Percentiles rank a stretch among this genome's conserved stretches.
Conservation (phyloP, 2,888 invertebrate species). For the Drepana falcataria region DNA sequence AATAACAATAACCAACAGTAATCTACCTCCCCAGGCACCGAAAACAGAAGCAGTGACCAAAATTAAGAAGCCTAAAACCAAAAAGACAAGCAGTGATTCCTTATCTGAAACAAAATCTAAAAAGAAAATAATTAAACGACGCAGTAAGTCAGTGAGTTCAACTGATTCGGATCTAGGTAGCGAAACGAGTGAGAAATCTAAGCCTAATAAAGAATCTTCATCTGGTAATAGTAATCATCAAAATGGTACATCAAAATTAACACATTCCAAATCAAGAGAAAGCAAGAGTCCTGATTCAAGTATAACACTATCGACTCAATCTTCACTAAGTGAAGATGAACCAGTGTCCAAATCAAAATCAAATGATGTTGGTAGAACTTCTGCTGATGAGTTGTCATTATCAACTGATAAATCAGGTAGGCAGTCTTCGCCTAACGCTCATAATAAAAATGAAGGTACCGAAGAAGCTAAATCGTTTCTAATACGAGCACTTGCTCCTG, state of each 20-base stretch:
- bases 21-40: slow-evolving; percentile 72
- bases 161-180: slow-evolving; percentile 60
- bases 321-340: slow-evolving; percentile 72
- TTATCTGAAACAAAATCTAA: slow-evolving; percentile 55
- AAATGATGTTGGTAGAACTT: slow-evolving; percentile 72
- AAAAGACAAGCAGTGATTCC: slow-evolving; percentile 62
- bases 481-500: slow-evolving; percentile 85
- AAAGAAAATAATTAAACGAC: slow-evolving; percentile 61
- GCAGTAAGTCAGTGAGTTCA: slow-evolving; percentile 67
- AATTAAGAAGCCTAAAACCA: slow-evolving; percentile 56
- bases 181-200: slow-evolving; percentile 48
- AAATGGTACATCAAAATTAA: slow-evolving; percentile 48
- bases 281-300: slow-evolving; percentile 70
- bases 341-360: slow-evolving; percentile 51
- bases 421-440: slow-evolving; percentile 71
- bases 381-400: slow-evolving; percentile 77
- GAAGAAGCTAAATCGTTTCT: slow-evolving; percentile 86
- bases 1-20: slow-evolving; percentile 61
- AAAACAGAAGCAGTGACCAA: slow-evolving; percentile 57
- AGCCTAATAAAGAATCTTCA: too few relatives aligned
- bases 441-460: slow-evolving; percentile 65
- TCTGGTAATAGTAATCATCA: slow-evolving; percentile 41
- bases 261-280: slow-evolving; percentile 63
- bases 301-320: slow-evolving; percentile 73
- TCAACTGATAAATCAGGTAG: slow-evolving; percentile 73